These are phyloP conservation scores for Trichacis sp. DNA, from an alignment of 2,888 invertebrate species.

Conservation along the genomic window DNA sequence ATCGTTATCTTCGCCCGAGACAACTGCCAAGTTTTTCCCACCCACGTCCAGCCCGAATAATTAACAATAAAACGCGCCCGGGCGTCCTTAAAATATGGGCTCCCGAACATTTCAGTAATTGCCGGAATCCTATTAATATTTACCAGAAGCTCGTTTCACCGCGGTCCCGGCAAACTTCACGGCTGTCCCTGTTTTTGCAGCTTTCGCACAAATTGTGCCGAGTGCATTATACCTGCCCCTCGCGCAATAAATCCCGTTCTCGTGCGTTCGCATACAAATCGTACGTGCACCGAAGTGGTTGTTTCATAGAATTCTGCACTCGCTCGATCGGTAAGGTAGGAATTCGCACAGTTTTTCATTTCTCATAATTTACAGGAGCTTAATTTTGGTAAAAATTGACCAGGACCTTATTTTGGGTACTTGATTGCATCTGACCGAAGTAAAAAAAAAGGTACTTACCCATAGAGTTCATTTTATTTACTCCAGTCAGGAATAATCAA, in stretches of 20 bases:
- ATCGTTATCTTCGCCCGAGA: not conserved
- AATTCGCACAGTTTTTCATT: too few relatives aligned
- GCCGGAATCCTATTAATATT: constrained; percentile 38
- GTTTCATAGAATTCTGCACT: too few relatives aligned
- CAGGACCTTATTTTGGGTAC: too few relatives aligned
- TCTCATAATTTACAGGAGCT: too few relatives aligned
- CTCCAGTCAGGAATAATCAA: too few relatives aligned
- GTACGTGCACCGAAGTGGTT: constrained; percentile 5
- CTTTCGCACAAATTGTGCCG: constrained; percentile 11
- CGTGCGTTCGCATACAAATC: constrained; percentile 13
- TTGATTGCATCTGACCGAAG: too few relatives aligned
- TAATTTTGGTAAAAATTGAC: too few relatives aligned
- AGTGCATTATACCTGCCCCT: constrained; percentile 2
- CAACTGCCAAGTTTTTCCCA: constrained; percentile 4
- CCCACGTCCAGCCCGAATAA: constrained; percentile 12
- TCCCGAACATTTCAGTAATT: constrained; percentile 35
- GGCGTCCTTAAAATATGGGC: constrained; percentile 33
- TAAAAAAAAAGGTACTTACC: constrained; percentile 28
- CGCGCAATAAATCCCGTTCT: constrained; percentile 1
- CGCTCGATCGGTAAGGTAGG: too few relatives aligned
- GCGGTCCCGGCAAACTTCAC: constrained; percentile 21
- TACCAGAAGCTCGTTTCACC: constrained; percentile 15
- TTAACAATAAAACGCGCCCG: constrained; percentile 5
- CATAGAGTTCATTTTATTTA: too few relatives aligned
- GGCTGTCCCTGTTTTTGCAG: constrained; percentile 18